phyloP scores from a whole-genome alignment of 2,797 vertebrate genomes.

The Enteromius fasciolatus region DNA sequence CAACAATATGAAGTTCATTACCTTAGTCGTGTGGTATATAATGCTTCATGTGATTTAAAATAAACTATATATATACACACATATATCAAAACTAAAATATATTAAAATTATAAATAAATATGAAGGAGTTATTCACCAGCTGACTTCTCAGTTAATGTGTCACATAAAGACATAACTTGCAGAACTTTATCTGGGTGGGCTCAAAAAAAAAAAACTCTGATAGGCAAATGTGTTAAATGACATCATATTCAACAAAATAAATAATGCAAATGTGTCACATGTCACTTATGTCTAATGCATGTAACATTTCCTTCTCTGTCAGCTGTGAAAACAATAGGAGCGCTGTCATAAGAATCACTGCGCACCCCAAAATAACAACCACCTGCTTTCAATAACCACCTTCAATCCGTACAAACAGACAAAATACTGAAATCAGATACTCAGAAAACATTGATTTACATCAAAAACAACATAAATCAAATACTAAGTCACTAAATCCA shows the following conservation, averaged over 20 bases:
- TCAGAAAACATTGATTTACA: background rate
- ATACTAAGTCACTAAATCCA: background rate
- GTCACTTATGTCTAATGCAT: background rate
- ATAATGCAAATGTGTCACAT: background rate
- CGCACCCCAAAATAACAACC: background rate
- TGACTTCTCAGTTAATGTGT: background rate
- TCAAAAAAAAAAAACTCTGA: background rate
- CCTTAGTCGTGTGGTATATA: background rate
- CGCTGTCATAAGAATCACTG: background rate
- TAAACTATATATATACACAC: background rate
- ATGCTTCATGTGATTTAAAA: background rate
- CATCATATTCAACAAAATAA: background rate
- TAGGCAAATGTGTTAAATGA: background rate
- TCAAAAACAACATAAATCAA: conserved; percentile 10
- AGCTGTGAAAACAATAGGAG: conserved; percentile 1
- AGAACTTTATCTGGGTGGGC: background rate
- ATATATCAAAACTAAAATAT: background rate
- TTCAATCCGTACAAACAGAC: background rate
- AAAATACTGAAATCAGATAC: conserved; percentile 2
- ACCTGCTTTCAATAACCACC: conserved; percentile 4
- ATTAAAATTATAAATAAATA: background rate
- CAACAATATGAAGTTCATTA: background rate
- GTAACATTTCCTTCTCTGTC: background rate
- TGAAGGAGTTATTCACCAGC: background rate
- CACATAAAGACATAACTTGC: background rate